These are phyloP conservation scores for Pocillopora meandrina DNA, from an alignment of 92 coral and sea anemone genomes.

Conservation along the genomic window DNA sequence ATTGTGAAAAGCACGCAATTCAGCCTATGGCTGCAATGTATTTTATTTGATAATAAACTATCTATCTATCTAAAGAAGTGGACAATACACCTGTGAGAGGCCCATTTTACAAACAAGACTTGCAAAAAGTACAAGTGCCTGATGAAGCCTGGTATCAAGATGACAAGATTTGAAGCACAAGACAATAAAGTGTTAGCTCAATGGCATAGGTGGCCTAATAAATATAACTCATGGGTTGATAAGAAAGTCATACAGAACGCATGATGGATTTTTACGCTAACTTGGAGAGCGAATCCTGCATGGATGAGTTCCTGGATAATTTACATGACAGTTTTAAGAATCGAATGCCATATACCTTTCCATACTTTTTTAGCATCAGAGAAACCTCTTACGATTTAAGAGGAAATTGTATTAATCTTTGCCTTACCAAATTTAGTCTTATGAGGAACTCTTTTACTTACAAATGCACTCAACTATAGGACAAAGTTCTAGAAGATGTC, in stretches of 20 bases:
- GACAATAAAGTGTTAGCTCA: background rate
- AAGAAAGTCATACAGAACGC: background rate
- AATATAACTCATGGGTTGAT: background rate
- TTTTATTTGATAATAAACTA: too few species aligned
- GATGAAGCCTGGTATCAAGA: constrained; percentile 36
- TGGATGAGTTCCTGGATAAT: too few species aligned
- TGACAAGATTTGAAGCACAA: constrained; percentile 15
- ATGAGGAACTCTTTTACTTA: too few species aligned
- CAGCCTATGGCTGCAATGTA: too few species aligned
- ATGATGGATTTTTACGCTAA: background rate
- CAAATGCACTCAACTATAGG: too few species aligned
- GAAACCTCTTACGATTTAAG: background rate
- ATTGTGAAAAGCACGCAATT: too few species aligned
- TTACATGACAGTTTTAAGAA: too few species aligned
- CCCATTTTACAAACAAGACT: constrained; percentile 47
- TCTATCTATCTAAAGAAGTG: constrained; percentile 4
- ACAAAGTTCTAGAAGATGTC: too few species aligned
- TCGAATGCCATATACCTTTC: too few species aligned
- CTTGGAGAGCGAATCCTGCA: too few species aligned
- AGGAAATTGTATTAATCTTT: background rate
- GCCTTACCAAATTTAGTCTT: constrained; percentile 1
- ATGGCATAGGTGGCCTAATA: background rate
- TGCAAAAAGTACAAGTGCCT: constrained; percentile 46
- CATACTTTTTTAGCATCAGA: background rate
- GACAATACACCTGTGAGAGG: constrained; percentile 41